These are phyloP conservation scores for Aphelocoma coerulescens DNA, from an alignment of 2,113 vertebrate genomes.

Conservation along the genomic window DNA sequence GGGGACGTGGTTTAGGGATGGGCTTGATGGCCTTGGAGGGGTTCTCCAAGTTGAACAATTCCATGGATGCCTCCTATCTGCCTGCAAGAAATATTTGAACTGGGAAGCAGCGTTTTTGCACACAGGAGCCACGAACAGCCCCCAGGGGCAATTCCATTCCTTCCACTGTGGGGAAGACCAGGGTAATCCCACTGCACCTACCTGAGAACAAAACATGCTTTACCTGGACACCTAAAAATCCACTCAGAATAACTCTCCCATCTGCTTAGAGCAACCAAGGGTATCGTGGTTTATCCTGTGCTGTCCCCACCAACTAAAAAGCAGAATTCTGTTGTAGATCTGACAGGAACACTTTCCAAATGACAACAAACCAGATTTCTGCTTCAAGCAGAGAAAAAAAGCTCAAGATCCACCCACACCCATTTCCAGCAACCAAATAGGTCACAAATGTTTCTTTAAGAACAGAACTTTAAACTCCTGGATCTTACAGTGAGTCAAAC, in stretches of 20 bases:
- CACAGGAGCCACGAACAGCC: background rate
- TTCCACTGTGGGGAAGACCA: background rate
- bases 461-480: background rate
- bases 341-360: background rate
- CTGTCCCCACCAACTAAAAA: background rate
- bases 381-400: background rate
- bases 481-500: background rate
- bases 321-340: rapidly evolving
- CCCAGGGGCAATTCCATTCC: rapidly evolving
- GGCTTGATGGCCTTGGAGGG: background rate
- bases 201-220: background rate
- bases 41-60: background rate
- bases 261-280: rapidly evolving
- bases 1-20: background rate
- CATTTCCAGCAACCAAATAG: background rate
- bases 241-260: background rate
- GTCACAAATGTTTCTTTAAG: background rate
- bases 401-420: background rate
- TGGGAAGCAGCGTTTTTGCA: background rate
- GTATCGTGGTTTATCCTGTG: background rate
- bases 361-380: rapidly evolving
- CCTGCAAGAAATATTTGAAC: background rate
- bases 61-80: background rate
- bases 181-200: rapidly evolving
- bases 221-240: background rate